phyloP scores from a whole-genome alignment of 2,113 vertebrate species.

The Picathartes gymnocephalus region DNA sequence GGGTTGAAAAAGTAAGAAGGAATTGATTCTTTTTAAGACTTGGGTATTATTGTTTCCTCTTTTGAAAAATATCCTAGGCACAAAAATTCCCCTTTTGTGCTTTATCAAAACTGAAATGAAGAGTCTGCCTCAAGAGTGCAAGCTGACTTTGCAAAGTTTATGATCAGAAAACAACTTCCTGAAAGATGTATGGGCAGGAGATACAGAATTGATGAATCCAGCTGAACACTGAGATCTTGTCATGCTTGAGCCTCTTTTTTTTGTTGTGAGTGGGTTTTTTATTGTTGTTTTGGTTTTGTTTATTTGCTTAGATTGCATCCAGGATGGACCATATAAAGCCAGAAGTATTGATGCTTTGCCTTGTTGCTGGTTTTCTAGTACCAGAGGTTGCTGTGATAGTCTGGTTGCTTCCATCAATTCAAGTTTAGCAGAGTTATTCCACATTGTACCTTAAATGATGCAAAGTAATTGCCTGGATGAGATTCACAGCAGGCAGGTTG shows the following conservation, averaged over 20 bases:
- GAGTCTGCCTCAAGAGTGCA: neutral
- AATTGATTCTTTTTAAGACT: neutral
- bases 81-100: neutral
- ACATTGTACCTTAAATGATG: neutral
- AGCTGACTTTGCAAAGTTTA: neutral
- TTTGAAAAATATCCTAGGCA: neutral
- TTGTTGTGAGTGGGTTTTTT: neutral
- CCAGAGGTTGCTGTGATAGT: neutral
- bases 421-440: neutral
- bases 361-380: neutral
- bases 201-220: neutral
- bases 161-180: neutral
- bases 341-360: neutral
- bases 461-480: neutral
- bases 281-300: neutral
- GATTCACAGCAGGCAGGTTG: neutral
- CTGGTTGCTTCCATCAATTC: neutral
- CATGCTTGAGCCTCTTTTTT: neutral
- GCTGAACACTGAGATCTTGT: neutral
- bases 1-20: too few relatives aligned
- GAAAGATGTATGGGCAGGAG: neutral
- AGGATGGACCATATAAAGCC: neutral
- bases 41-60: neutral
- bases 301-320: neutral
- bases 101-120: neutral